phyloP scores from a whole-genome alignment of 2,113 vertebrate species.

The Clarias magur region DNA sequence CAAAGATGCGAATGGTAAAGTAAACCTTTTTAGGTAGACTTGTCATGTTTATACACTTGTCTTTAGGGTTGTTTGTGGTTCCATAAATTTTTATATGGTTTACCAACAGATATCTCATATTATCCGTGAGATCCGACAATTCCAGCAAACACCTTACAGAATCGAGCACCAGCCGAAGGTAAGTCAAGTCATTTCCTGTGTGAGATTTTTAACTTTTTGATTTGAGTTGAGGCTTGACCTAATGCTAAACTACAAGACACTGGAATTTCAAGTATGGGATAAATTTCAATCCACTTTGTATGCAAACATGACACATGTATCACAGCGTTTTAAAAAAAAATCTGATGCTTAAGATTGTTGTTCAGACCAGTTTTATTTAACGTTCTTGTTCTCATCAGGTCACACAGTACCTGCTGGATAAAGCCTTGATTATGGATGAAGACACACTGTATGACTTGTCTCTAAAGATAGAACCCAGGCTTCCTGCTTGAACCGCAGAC shows the following conservation, averaged over 20 bases:
- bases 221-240: neutral
- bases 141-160: slow-evolving; percentile 96
- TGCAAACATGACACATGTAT: too few species aligned
- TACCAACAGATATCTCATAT: slow-evolving; percentile 91
- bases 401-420: slow-evolving; percentile 95
- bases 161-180: slow-evolving; percentile 97
- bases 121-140: slow-evolving; percentile 96
- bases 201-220: neutral
- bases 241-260: neutral
- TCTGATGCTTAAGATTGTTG: neutral
- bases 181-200: slow-evolving; percentile 45
- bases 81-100: neutral
- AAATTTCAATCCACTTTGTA: too few species aligned
- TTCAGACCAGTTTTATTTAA: neutral
- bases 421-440: slow-evolving; percentile 93
- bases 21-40: neutral
- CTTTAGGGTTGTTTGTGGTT: neutral
- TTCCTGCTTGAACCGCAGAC: slow-evolving; percentile 83
- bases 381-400: slow-evolving; percentile 74
- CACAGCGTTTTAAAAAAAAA: neutral
- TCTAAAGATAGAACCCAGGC: slow-evolving; percentile 93
- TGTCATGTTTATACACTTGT: neutral
- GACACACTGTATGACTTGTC: slow-evolving; percentile 96
- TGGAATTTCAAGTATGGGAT: neutral
- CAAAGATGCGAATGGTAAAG: slow-evolving; percentile 99